Base-by-base conservation (phyloP, 2,113 vertebrate species). In the Hippolais icterina region DNA sequence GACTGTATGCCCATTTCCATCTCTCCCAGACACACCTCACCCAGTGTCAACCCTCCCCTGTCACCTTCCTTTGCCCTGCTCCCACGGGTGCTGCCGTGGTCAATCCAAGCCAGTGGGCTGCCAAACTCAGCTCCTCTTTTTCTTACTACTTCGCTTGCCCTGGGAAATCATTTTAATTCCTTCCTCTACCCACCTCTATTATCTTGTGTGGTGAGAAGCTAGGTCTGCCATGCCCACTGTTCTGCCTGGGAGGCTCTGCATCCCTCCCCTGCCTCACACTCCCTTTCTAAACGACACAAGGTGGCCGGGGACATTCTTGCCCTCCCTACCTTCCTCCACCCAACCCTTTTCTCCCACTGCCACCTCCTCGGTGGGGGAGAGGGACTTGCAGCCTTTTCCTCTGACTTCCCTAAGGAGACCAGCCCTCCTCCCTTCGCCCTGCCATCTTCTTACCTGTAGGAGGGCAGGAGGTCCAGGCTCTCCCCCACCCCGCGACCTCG, bases 371-470 rank as follows among this genome's bases (percentile, higher is more conserved):
- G 42, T 5, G 42, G 22, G 31, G 22, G 9, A 44, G 11, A 42
- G 42, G 6, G 24, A n/a, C 74, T 39, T 1, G 15, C 42, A 57
- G 8, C 69, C 74, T 61, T 46, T 31, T 27, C 46, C 76, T 33
- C 83, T 2, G 33, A 17, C 78, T 44, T 21, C 52, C 56, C 63
- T 4, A 9, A n/a, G 31, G 37, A 39, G 41, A 23, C 42, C 65
- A 52, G 16, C 85, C 82, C 65, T 78, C 64, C 13, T 63, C 54
- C 42, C 69, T 46, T 70, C 35, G 0, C 42, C 87, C 54, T 94
- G 64, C 90, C 96, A 87, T 89, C 90, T 94, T 87, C 83, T 54
- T 12, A 94, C 90, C 93, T 92, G 78, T 6, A 20, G 11, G 23
- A 80, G 46, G 31, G 10, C 88, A 81, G 31, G 50, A 46, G 63